Base-by-base conservation (phyloP, 2,888 invertebrate genomes). In the Cyclophora punctaria region DNA sequence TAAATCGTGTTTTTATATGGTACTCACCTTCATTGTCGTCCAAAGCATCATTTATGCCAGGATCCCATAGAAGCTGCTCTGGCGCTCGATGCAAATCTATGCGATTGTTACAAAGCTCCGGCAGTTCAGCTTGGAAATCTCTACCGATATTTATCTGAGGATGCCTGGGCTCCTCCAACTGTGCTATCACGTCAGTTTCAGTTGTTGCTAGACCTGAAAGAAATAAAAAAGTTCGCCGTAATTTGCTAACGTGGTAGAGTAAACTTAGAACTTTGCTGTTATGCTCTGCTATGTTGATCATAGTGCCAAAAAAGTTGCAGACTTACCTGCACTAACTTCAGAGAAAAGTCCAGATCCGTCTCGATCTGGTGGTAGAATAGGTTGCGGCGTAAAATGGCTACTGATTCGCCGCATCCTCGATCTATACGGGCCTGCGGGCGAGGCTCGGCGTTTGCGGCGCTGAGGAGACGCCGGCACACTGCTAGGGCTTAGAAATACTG, bases 331-430 rank as follows among this genome's bases (percentile, higher is more conserved):
- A 41, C 64, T 68, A 7, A 87, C 75, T 57, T 90, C 89, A 67
- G 92, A 91, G 71, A 94, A 97, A 3, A 98, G 89, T 0, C 98
- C 98, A 0, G 95, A 91, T 1, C 97, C 97, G 59, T 93, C 92
- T 57, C 99, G 91, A 53, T 96, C 94, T 0, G 99, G 99, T 72
- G 97, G 96, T 49, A 99, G 87, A 71, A 99, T 95, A 0, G 99
- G 99, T 35, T 96, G 95, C 7, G 99, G 98, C 0, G 98, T 98
- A 80, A 95, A 99, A 54, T 91, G 91, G 3, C 73, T 76, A 58
- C 73, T 79, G 51, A 75, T 80, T 66, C 77, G 90, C 47, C 83
- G 87, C 81, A 83, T 91, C 53, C 80, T 90, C 56, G 86, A 81
- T 20, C 83, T 77, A 59, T 78, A 78, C 0, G 87, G 87, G 48